Conservation (phyloP, 2,113 vertebrate species). For the Tapirus terrestris region DNA sequence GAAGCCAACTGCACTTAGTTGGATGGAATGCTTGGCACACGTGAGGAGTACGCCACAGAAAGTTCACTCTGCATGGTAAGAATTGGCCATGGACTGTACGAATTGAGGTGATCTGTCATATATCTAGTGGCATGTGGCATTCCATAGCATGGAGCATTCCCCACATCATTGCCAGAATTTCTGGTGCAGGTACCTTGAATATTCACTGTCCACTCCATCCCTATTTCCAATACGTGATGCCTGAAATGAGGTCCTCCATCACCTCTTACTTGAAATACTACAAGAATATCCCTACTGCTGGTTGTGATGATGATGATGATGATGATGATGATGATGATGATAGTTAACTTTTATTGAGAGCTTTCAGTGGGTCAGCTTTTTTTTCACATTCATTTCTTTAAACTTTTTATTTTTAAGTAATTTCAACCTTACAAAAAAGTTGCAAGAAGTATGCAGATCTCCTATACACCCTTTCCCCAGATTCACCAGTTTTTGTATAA, state of each 20-base stretch:
- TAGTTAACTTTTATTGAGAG: neutral
- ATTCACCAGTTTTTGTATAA: neutral
- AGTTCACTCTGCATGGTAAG: neutral
- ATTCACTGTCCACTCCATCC: neutral
- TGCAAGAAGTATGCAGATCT: neutral
- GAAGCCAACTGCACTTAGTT: neutral
- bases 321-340: neutral
- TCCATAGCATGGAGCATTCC: neutral
- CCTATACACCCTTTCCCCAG: neutral
- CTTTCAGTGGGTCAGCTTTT: neutral
- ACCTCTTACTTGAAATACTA: neutral
- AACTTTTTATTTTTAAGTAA: constrained; percentile 11
- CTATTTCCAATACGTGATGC: neutral
- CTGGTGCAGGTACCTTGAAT: neutral
- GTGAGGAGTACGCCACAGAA: neutral
- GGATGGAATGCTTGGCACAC: neutral
- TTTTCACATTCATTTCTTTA: neutral
- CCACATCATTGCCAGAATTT: neutral
- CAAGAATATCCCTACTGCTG: neutral
- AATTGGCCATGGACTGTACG: neutral
- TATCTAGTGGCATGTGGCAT: neutral
- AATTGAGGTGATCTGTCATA: neutral
- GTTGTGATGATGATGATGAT: neutral
- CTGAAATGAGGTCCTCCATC: too few species aligned
- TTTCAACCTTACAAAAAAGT: neutral